phyloP scores from a whole-genome alignment of 2,113 vertebrate genomes.

The Rallus limicola region DNA sequence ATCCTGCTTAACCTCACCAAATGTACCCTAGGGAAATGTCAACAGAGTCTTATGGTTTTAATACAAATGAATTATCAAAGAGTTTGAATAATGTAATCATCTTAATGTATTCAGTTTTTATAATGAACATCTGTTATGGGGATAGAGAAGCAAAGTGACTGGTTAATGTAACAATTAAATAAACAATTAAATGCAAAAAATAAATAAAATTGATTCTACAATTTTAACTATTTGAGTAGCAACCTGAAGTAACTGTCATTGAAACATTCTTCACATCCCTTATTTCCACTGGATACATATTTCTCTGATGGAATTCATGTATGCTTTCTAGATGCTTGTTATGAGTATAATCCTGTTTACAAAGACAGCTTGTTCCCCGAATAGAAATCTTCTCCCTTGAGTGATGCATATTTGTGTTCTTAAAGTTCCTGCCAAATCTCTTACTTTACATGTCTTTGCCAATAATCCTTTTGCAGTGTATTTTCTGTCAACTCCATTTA shows the following conservation, averaged over 20 bases:
- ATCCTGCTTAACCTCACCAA: conserved; percentile 74
- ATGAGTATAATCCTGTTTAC: conserved; percentile 52
- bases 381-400: conserved; percentile 36
- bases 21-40: conserved; percentile 69
- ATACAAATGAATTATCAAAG: conserved; percentile 72
- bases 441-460: conserved; percentile 22
- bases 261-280: neutral
- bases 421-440: conserved; percentile 55
- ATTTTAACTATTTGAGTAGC: conserved; percentile 2
- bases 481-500: conserved; percentile 62
- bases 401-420: conserved; percentile 36
- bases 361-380: conserved; percentile 32
- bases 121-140: conserved; percentile 64
- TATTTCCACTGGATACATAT: neutral
- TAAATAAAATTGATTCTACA: neutral
- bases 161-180: conserved; percentile 44
- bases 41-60: conserved; percentile 68
- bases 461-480: conserved; percentile 37
- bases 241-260: neutral
- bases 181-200: conserved; percentile 47
- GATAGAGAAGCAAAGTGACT: conserved; percentile 45
- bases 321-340: conserved; percentile 19
- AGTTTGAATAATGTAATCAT: conserved; percentile 66
- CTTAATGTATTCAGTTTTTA: conserved; percentile 61
- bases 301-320: neutral